Evolutionary conservation across 2,888 invertebrate genomes (phyloP).

Genomic region (Pimpla rufipes): DNA sequence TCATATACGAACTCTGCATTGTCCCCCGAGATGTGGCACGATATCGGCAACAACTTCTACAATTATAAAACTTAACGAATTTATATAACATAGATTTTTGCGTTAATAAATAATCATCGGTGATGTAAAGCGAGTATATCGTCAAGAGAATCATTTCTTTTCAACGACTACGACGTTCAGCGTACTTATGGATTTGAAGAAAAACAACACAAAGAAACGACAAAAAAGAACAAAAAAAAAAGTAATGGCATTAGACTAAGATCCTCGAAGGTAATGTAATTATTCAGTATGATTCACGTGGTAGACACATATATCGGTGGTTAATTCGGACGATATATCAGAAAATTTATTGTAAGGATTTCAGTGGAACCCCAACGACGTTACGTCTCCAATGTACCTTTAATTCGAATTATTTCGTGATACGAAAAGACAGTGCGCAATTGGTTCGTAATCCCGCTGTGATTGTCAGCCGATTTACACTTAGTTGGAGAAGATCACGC

Average conservation of each 20-base stretch:
- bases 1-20: slow-evolving; percentile 25
- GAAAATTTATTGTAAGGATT: slow-evolving; percentile 69
- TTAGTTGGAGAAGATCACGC: slow-evolving; percentile 37
- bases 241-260: slow-evolving; percentile 69
- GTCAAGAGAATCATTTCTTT: slow-evolving; percentile 56
- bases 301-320: slow-evolving; percentile 71
- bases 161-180: slow-evolving; percentile 59
- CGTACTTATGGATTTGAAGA: slow-evolving; percentile 65
- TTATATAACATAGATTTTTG: slow-evolving; percentile 32
- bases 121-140: slow-evolving; percentile 57
- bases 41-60: slow-evolving; percentile 48
- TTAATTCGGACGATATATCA: slow-evolving; percentile 71
- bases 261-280: slow-evolving; percentile 70
- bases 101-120: slow-evolving; percentile 54
- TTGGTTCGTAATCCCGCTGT: slow-evolving; percentile 33
- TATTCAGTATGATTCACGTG: slow-evolving; percentile 71
- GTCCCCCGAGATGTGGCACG: slow-evolving; percentile 42
- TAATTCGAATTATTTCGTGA: slow-evolving; percentile 51
- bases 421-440: slow-evolving; percentile 27
- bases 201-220: slow-evolving; percentile 58
- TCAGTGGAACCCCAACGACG: slow-evolving; percentile 62
- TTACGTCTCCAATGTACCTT: slow-evolving; percentile 69
- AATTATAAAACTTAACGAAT: slow-evolving; percentile 30
- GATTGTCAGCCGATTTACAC: slow-evolving; percentile 29
- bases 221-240: slow-evolving; percentile 32